Conservation (phyloP, 2,113 vertebrate genomes). For the Orientallactaga bullata region DNA sequence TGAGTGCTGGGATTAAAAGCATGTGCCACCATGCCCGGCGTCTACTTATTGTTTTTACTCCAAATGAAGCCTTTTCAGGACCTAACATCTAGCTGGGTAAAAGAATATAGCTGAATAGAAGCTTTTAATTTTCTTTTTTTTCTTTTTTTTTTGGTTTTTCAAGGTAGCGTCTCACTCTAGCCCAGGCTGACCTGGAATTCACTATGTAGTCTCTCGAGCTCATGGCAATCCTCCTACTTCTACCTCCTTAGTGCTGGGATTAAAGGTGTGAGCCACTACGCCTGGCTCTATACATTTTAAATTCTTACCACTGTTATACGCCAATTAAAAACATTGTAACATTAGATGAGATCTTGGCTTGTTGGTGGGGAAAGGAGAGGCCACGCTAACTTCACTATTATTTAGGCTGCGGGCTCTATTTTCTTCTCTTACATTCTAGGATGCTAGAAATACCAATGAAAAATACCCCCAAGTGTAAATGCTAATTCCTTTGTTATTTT, state of each 20-base stretch:
- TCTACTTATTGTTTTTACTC: slow-evolving; percentile 11
- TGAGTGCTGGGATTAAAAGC: no score
- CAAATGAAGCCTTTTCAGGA: not conserved
- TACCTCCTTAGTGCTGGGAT: no score
- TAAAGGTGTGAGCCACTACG: no score
- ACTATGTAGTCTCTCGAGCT: no score
- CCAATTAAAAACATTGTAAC: slow-evolving; percentile 19
- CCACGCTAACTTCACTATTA: not conserved
- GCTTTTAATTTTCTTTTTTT: no score
- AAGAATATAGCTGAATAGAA: slow-evolving; percentile 31
- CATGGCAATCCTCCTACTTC: no score
- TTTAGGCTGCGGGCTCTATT: not conserved
- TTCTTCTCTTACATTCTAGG: slow-evolving; percentile 4
- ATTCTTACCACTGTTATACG: slow-evolving; percentile 28
- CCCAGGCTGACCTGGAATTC: no score
- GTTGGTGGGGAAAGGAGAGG: not conserved
- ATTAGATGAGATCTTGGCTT: slow-evolving; percentile 8
- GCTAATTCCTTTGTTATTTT: slow-evolving; percentile 5
- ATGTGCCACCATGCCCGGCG: no score
- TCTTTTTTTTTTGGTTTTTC: no score
- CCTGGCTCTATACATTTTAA: slow-evolving; percentile 18
- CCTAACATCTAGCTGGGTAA: not conserved
- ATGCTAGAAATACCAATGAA: slow-evolving; percentile 20
- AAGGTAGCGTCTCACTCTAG: no score
- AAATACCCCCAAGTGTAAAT: slow-evolving; percentile 18